Conservation (phyloP, 2,797 vertebrate genomes). For the Schizopygopsis pylzovi region DNA sequence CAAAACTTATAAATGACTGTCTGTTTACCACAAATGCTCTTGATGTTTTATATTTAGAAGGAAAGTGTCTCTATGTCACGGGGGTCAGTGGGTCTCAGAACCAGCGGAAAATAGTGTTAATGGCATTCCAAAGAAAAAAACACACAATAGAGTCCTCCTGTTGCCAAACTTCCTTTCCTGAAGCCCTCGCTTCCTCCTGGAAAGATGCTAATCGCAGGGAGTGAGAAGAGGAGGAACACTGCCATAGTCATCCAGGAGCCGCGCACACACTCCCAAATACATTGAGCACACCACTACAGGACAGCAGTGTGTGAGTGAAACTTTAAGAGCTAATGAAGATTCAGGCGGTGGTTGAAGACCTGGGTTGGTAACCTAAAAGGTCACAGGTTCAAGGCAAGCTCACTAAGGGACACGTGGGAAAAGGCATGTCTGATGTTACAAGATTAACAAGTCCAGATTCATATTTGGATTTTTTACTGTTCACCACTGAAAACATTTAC, state of each 20-base stretch:
- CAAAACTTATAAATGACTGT: not conserved
- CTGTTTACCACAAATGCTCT: not conserved
- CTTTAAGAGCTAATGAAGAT: not conserved
- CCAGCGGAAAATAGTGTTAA: constrained; percentile 17
- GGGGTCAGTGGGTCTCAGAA: constrained; percentile 11
- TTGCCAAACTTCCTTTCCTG: constrained; percentile 50
- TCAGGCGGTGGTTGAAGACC: not conserved
- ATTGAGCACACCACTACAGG: not conserved
- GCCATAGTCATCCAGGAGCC: not conserved
- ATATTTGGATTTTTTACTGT: not conserved
- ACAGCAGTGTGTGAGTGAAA: not conserved
- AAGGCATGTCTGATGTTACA: not conserved
- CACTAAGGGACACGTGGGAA: not conserved
- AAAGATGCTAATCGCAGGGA: constrained; percentile 43
- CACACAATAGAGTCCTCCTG: constrained; percentile 53
- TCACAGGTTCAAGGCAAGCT: not conserved
- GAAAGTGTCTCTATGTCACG: not conserved
- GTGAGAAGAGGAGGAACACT: not conserved
- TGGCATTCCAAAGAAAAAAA: constrained; percentile 43
- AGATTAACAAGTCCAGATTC: not conserved
- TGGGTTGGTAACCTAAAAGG: not conserved
- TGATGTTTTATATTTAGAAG: constrained; percentile 9
- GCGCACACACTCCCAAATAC: constrained; percentile 57
- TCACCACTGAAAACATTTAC: not conserved
- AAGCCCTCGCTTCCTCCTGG: constrained; percentile 48